phyloP scores from a whole-genome alignment of 92 coral and sea anemone species.

The Ricordea florida region DNA sequence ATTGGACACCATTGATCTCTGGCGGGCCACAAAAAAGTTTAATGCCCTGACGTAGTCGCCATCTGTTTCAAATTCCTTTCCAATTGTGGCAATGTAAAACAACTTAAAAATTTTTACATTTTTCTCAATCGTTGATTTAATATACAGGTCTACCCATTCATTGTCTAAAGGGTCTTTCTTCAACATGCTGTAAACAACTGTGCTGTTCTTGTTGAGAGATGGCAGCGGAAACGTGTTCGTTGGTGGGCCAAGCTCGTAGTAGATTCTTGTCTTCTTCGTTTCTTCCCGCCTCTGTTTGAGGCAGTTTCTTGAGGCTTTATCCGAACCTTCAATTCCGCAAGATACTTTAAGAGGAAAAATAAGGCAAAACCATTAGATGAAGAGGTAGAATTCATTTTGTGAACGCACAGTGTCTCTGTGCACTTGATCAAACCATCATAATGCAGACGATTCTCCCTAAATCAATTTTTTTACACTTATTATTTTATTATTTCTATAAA shows the following conservation, averaged over 20 bases:
- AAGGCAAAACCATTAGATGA: no score
- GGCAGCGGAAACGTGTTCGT: neutral
- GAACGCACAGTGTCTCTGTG: no score
- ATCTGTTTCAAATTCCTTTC: neutral
- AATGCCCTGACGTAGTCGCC: conserved; percentile 9
- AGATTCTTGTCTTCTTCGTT: neutral
- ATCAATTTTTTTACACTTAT: no score
- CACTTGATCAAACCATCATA: no score
- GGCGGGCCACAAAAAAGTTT: conserved; percentile 1
- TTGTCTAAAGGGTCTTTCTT: neutral
- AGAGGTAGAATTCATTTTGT: no score
- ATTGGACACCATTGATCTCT: no score
- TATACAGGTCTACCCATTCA: conserved; percentile 19
- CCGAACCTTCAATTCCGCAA: conserved; percentile 1
- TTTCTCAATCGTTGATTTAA: conserved; percentile 14
- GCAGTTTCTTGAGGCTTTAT: neutral
- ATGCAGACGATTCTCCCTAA: no score
- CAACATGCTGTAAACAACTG: neutral
- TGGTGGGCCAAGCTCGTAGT: neutral
- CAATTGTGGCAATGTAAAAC: neutral
- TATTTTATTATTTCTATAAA: no score
- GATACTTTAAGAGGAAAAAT: no score
- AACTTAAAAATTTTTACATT: neutral
- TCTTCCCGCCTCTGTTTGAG: neutral
- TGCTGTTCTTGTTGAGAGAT: neutral